Evolutionary conservation across 37 sponge, comb jelly and placozoan species (phyloP), one percentile per base, ranked within the genome.

Genomic region (Dysidea cf. avara): DNA sequence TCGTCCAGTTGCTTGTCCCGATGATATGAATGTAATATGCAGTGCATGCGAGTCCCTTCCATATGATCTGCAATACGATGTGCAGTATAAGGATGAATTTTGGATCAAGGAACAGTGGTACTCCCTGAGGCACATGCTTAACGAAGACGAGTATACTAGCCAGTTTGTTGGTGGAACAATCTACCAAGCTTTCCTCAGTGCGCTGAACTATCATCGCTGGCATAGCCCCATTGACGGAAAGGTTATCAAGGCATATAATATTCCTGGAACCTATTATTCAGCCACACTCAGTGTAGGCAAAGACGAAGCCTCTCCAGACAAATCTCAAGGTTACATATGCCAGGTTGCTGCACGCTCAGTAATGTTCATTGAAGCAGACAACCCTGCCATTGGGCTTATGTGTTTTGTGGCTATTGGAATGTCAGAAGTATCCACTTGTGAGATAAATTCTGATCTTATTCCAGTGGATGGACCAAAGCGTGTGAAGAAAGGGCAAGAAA

Each of bases 101-200:
- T 43, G 46, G 46, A 9, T 43, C 7, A 43, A 75, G 35, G 63
- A 22, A 35, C 75, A 75, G 17, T 11, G n/a, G 52, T 75, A 75
- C 53, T 75, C 75, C 1, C 64, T 75, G 53, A 16, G 36, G 22
- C 33, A 75, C 64, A 61, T 75, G 75, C 68, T 77, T 26, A 46
- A 22, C 0, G 26, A 39, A 28, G 81, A 81, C 35, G 39, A 37
- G 30, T 24, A 25, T 17, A 43, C 48, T 1, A 17, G 17, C 17
- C 66, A 55, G 22, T 81, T 81, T 35, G 81, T 64, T 13, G 81
- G 81, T 7, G 81, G 81, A 1, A 81, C 81, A 2, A 56, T 81
- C 11, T 81, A 81, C 66, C 81, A 81, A 37, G 81, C 81, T 1
- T 72, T 72, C 33, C 81, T 81, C 66, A 81, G 73, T 34, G 81